A percentile compares a stretch with the other conserved stretches of the same genome.
phyloP scores from a whole-genome alignment of 1,140 invertebrate species.

The Pogonognathellus flavescens region DNA sequence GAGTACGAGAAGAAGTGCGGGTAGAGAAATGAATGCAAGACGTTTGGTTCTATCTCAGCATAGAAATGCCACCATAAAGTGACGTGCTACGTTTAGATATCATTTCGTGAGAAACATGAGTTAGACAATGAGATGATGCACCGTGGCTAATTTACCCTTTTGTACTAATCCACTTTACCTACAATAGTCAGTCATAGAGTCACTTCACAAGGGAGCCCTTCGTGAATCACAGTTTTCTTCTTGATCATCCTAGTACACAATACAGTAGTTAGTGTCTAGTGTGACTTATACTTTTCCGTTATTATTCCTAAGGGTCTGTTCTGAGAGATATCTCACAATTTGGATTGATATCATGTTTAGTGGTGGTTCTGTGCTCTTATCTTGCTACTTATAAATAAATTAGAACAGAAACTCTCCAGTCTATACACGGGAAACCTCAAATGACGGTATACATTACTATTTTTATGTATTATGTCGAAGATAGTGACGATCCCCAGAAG shows the following conservation, averaged over 20 bases:
- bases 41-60: background rate
- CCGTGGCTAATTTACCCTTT: slow-evolving; percentile 57
- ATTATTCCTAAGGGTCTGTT: background rate
- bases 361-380: no score
- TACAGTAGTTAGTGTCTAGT: slow-evolving; percentile 7
- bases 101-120: slow-evolving; percentile 64
- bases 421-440: background rate
- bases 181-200: slow-evolving; percentile 28
- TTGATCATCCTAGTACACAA: background rate
- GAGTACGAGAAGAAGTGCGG: slow-evolving; percentile 5
- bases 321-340: background rate
- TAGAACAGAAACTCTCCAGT: no score
- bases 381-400: no score
- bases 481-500: background rate
- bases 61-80: slow-evolving; percentile 15
- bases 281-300: background rate
- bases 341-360: no score
- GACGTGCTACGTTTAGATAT: slow-evolving; percentile 53
- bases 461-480: background rate
- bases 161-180: slow-evolving; percentile 35
- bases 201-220: slow-evolving; percentile 4
- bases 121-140: slow-evolving; percentile 64
- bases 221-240: background rate
- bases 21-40: background rate
- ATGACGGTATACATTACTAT: background rate